A percentile compares a stretch with the other conserved stretches of the same genome.
phyloP scores from a whole-genome alignment of 2,888 invertebrate species.

The Congeria kusceri region DNA sequence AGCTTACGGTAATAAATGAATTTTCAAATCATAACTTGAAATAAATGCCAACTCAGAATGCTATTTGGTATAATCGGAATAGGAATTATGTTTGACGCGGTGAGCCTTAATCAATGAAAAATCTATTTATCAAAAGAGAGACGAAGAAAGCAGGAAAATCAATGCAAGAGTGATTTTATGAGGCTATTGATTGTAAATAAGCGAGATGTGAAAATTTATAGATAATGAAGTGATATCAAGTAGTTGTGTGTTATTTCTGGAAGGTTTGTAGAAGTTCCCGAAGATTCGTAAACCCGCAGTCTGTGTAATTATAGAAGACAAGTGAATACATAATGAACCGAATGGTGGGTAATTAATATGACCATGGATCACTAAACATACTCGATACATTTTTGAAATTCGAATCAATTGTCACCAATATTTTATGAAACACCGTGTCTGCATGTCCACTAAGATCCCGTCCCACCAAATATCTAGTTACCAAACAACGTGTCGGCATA shows the following conservation, averaged over 20 bases:
- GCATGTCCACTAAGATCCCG: too few species aligned
- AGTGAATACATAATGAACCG: too few species aligned
- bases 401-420: too few species aligned
- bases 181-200: slow-evolving; percentile 44
- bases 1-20: slow-evolving; percentile 45
- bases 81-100: slow-evolving; percentile 42
- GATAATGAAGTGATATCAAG: slow-evolving; percentile 41
- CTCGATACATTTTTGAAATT: too few species aligned
- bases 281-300: too few species aligned
- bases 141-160: slow-evolving; percentile 33
- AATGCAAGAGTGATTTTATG: slow-evolving; percentile 57
- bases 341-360: too few species aligned
- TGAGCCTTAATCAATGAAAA: slow-evolving; percentile 37
- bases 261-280: too few species aligned
- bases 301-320: too few species aligned
- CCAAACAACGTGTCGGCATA: too few species aligned
- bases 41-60: slow-evolving; percentile 55
- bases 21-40: slow-evolving; percentile 49
- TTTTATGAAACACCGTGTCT: too few species aligned
- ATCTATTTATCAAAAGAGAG: slow-evolving; percentile 50
- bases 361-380: too few species aligned
- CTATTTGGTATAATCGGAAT: slow-evolving; percentile 52
- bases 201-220: slow-evolving; percentile 36
- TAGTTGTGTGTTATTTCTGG: slow-evolving; percentile 35
- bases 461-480: too few species aligned